Conservation (phyloP, 1,140 invertebrate genomes). For the Anastrepha obliqua region DNA sequence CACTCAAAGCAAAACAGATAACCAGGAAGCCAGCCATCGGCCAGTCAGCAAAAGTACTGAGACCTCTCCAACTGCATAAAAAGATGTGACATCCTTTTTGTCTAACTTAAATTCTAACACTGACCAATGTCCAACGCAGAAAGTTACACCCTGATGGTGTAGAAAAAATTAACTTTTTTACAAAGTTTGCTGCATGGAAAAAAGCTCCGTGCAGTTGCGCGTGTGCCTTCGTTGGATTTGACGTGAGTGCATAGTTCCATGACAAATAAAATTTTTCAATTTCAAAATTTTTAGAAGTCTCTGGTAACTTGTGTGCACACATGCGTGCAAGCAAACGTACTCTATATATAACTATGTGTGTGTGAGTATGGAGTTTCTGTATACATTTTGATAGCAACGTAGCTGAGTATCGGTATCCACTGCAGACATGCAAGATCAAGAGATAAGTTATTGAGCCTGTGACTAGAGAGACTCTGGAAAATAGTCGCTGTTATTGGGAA, state of each 20-base stretch:
- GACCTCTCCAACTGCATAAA: not conserved
- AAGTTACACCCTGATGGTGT: not conserved
- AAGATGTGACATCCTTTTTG: not conserved
- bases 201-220: too few species aligned
- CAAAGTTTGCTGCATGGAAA: not conserved
- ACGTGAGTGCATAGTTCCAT: not conserved
- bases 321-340: too few species aligned
- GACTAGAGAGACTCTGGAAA: too few species aligned
- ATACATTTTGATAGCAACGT: not conserved
- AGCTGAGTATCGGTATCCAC: too few species aligned
- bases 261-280: constrained; percentile 39
- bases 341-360: too few species aligned
- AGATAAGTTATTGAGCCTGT: too few species aligned
- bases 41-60: not conserved
- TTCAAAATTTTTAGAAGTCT: not conserved
- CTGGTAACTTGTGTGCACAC: not conserved
- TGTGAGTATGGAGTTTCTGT: too few species aligned
- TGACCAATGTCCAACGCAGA: not conserved
- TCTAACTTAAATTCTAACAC: not conserved
- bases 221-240: not conserved
- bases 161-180: constrained; percentile 5
- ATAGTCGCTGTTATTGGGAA: too few species aligned
- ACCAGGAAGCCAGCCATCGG: not conserved
- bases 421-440: too few species aligned
- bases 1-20: not conserved